phyloP scores from a whole-genome alignment of 2,888 invertebrate genomes.

The Tipula lateralis region DNA sequence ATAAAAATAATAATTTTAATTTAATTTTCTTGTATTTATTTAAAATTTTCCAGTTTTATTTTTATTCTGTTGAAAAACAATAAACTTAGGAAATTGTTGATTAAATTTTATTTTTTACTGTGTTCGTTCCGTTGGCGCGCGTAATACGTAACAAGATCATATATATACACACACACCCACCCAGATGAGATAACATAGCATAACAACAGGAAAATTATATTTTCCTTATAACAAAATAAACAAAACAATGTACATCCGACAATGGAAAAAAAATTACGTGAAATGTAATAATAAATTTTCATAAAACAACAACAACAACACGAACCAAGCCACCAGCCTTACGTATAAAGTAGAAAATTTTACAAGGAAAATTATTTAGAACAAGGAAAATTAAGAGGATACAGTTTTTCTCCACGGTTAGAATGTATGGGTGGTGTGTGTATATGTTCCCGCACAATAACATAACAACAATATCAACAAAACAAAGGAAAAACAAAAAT shows the following conservation, averaged over 20 bases:
- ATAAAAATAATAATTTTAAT: background rate
- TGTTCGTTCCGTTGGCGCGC: background rate
- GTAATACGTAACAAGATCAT: constrained; percentile 7
- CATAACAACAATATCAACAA: background rate
- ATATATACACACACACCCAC: background rate
- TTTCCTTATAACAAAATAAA: background rate
- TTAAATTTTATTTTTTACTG: background rate
- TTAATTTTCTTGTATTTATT: constrained; percentile 19
- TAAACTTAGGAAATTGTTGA: constrained; percentile 14
- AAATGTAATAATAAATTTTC: constrained; percentile 24
- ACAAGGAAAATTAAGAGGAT: constrained; percentile 15
- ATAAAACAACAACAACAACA: background rate
- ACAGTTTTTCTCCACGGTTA: background rate
- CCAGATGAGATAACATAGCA: background rate
- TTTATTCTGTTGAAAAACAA: background rate
- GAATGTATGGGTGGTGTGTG: no score
- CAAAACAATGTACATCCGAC: constrained; percentile 24
- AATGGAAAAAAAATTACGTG: constrained; percentile 19
- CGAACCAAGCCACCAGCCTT: no score
- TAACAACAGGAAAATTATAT: background rate
- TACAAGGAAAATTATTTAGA: background rate
- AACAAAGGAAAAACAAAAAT: background rate
- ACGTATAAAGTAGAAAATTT: background rate
- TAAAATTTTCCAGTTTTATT: background rate
- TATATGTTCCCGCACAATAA: background rate